A percentile compares a stretch with the other conserved stretches of the same genome.
phyloP scores from a whole-genome alignment of 2,888 invertebrate species.

The Nowickia ferox region DNA sequence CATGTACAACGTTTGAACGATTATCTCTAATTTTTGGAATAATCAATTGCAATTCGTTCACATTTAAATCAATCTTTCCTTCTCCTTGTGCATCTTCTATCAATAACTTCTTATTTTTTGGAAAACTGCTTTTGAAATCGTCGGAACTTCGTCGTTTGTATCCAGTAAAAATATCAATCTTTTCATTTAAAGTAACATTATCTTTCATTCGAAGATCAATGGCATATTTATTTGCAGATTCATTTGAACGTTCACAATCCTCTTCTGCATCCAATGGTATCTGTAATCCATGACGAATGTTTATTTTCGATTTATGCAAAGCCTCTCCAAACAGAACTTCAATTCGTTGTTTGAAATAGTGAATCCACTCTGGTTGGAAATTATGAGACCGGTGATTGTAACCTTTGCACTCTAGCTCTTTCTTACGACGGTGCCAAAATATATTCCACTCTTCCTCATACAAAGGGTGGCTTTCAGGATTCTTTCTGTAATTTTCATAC shows the following conservation, averaged over 20 bases:
- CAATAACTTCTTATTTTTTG: constrained; percentile 5
- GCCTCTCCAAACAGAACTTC: constrained; percentile 88
- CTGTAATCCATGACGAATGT: constrained; percentile 67
- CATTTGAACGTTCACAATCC: constrained; percentile 46
- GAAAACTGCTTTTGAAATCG: constrained; percentile 2
- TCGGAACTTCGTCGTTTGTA: background rate
- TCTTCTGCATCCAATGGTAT: constrained; percentile 68
- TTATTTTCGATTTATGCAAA: constrained; percentile 82
- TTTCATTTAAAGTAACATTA: background rate
- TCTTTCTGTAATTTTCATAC: constrained; percentile 84
- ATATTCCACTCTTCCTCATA: constrained; percentile 93
- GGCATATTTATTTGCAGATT: background rate
- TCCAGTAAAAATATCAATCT: background rate
- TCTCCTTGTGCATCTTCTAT: background rate
- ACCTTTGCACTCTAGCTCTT: constrained; percentile 84
- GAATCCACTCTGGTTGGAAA: constrained; percentile 93
- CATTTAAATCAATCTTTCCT: background rate
- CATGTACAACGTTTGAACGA: constrained; percentile 85
- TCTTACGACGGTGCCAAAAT: constrained; percentile 91
- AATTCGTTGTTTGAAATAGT: constrained; percentile 91
- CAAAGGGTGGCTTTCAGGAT: constrained; percentile 92
- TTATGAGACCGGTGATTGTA: constrained; percentile 88
- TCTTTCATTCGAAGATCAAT: background rate
- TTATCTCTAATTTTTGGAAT: constrained; percentile 76
- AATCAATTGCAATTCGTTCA: background rate